Evolutionary conservation across 2,797 vertebrate genomes (phyloP).

Genomic region (Pantherophis alleghaniensis): DNA sequence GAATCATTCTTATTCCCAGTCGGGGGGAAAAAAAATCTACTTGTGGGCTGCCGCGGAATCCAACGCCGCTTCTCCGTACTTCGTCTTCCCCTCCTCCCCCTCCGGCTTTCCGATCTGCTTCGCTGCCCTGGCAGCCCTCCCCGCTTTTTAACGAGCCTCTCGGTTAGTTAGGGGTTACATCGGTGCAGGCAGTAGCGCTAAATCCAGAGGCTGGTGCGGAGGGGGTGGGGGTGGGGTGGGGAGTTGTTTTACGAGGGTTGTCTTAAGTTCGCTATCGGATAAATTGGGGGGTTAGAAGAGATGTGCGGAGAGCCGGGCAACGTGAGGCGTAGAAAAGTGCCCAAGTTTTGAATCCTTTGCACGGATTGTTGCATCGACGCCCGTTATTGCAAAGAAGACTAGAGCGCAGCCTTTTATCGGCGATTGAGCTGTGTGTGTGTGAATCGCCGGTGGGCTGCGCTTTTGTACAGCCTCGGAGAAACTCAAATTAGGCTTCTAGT

Average conservation of each 20-base stretch:
- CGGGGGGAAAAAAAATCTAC: neutral
- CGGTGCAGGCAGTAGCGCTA: neutral
- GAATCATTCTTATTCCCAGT: neutral
- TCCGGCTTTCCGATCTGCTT: neutral
- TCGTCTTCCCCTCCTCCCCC: neutral
- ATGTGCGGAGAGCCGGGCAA: neutral
- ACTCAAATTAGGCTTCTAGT: neutral
- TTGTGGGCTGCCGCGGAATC: neutral
- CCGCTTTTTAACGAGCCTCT: neutral
- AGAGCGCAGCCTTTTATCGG: neutral
- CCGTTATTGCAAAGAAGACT: neutral
- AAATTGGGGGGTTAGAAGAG: neutral
- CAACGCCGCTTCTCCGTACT: neutral
- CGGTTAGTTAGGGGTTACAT: neutral
- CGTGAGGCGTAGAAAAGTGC: too few relatives aligned
- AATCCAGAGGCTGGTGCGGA: neutral
- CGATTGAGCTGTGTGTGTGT: neutral
- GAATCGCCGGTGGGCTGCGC: neutral
- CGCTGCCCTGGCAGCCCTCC: too few relatives aligned
- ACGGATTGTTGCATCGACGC: neutral
- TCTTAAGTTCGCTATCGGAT: neutral
- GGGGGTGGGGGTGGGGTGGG: too few relatives aligned
- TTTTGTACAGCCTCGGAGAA: neutral
- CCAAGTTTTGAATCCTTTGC: neutral
- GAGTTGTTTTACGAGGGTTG: neutral